Evolutionary conservation across 2,888 invertebrate species (phyloP).

Genomic region (Heliconius erato): DNA sequence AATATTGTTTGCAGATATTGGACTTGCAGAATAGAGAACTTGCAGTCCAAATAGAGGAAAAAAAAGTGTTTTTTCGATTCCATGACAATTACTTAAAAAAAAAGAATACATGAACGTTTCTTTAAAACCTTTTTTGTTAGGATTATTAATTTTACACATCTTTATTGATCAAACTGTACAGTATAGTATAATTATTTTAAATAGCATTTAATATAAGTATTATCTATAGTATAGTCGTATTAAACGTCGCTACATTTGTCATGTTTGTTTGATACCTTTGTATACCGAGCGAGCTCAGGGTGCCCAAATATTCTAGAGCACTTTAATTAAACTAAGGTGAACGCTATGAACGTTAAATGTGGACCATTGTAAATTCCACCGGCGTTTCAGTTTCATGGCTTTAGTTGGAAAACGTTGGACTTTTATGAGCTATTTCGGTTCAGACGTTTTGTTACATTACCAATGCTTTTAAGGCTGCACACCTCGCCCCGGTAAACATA

Average conservation of each 20-base stretch:
- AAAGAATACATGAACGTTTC: too few relatives aligned
- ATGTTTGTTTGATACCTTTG: neutral
- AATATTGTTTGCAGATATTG: too few relatives aligned
- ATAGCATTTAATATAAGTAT: neutral
- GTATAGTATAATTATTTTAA: too few relatives aligned
- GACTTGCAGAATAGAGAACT: too few relatives aligned
- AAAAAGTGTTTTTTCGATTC: too few relatives aligned
- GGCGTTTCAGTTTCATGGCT: constrained; percentile 85
- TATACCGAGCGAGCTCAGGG: constrained; percentile 34
- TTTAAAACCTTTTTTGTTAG: too few relatives aligned
- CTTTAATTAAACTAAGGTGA: constrained; percentile 84
- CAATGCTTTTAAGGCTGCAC: constrained; percentile 86
- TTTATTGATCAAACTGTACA: too few relatives aligned
- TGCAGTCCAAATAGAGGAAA: too few relatives aligned
- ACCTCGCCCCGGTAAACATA: constrained; percentile 83
- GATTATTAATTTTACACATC: too few relatives aligned
- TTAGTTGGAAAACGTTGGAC: constrained; percentile 85
- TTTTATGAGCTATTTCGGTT: constrained; percentile 87
- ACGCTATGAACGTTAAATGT: constrained; percentile 83
- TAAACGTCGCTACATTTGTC: neutral
- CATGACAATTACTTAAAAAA: too few relatives aligned
- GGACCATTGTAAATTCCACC: constrained; percentile 84
- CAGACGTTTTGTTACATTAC: constrained; percentile 86
- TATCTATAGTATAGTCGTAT: too few relatives aligned
- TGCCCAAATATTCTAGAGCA: constrained; percentile 59